Percentiles rank a stretch among this genome's conserved stretches.
Evolutionary conservation across 2,113 vertebrate species (phyloP).

Genomic region (Atrichornis clamosus): DNA sequence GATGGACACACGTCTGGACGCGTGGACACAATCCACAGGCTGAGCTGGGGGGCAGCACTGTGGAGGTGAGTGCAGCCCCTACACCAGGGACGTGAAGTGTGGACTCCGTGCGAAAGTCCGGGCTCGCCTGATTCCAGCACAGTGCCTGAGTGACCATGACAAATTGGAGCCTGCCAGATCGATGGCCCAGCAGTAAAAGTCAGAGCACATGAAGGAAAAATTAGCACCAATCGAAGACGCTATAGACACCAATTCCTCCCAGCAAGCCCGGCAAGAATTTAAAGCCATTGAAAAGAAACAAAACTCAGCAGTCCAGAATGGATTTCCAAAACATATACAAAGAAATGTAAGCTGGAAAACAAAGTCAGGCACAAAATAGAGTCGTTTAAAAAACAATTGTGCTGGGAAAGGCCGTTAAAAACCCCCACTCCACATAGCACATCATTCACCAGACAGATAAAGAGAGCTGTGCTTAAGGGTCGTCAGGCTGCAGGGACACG

Average conservation of each 20-base stretch:
- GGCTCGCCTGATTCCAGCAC: constrained; percentile 47
- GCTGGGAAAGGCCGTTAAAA: constrained; percentile 52
- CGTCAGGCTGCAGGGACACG: background rate
- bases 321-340: constrained; percentile 70
- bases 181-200: constrained; percentile 68
- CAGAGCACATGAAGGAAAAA: constrained; percentile 71
- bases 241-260: constrained; percentile 73
- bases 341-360: constrained; percentile 60
- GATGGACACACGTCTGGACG: background rate
- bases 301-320: constrained; percentile 67
- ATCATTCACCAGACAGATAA: constrained; percentile 36
- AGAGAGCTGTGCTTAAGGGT: background rate
- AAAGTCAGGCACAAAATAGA: constrained; percentile 58
- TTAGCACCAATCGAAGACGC: constrained; percentile 72
- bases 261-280: constrained; percentile 65
- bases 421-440: background rate
- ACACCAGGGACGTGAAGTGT: background rate
- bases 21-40: rapidly evolving
- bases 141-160: constrained; percentile 46
- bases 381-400: constrained; percentile 63
- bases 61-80: rapidly evolving
- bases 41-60: rapidly evolving
- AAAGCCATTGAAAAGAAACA: constrained; percentile 71
- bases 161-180: constrained; percentile 60
- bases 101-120: rapidly evolving